Base-by-base conservation (phyloP, 2,113 vertebrate genomes). In the Phaethornis superciliosus region DNA sequence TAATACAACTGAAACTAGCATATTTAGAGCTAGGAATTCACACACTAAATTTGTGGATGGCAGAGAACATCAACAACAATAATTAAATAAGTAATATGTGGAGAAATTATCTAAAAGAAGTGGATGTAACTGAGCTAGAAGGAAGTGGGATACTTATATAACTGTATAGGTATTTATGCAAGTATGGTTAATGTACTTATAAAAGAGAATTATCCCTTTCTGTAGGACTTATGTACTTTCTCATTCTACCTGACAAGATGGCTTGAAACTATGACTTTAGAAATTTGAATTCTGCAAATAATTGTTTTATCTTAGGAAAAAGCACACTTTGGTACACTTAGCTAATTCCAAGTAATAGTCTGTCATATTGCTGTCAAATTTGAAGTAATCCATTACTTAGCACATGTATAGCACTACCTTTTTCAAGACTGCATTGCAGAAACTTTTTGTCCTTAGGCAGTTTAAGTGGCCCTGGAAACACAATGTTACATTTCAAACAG, bases 321-420 rank as follows among this genome's bases (percentile, higher is more conserved):
- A 88, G 12, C 27, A 71, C 26, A 72, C 15, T 59, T 56, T n/a
- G n/a, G 16, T 12, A 44, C 8, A n/a, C 21, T 81, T 54, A 76
- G n/a, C 88, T 37, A 8, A 62, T 27, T 78, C 35, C 64, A 83
- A 85, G 80, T 63, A 75, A 94, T 75, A 70, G n/a, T 88, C 90
- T 94, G 35, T 67, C 79, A 89, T n/a, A 75, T 68, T 76, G 62
- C 55, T 85, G 55, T 86, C 56, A 81, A 33, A 93, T 94, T 72
- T 97, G 65, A 94, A 96, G 40, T 92, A 94, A 96, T 93, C 33
- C 35, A n/a, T 28, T 71, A 80, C 90, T 88, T 88, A 82, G 16
- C 59, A 56, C 88, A 78, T 75, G 12, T 62, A 51, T 49, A 79
- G 88, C 30, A 30, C 60, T 46, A 18, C 26, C 9, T 95, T 81